A percentile compares a stretch with the other conserved stretches of the same genome.
Evolutionary conservation across 2,797 vertebrate genomes (phyloP).

Genomic region (Leuciscus waleckii): DNA sequence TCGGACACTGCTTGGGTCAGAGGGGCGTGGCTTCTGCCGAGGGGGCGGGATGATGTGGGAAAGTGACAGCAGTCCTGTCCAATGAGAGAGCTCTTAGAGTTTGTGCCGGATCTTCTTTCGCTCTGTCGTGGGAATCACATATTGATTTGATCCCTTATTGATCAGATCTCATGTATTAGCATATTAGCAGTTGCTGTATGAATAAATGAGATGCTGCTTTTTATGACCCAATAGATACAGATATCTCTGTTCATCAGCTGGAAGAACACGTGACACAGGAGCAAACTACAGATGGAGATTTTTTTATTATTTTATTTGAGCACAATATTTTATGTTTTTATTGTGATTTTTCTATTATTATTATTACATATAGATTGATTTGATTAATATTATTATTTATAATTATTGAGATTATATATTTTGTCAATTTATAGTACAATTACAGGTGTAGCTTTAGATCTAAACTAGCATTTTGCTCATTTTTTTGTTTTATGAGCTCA

Average conservation of each 20-base stretch:
- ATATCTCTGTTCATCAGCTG: background rate
- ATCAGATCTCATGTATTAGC: conserved; percentile 64
- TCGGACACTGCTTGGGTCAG: conserved; percentile 72
- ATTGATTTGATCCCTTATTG: conserved; percentile 76
- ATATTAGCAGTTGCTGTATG: conserved; percentile 69
- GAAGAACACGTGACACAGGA: too few relatives aligned
- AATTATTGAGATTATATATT: background rate
- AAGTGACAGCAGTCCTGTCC: conserved; percentile 54
- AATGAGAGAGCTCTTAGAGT: conserved; percentile 58
- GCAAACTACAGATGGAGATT: background rate
- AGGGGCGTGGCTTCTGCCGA: conserved; percentile 69
- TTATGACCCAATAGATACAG: background rate
- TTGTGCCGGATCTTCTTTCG: conserved; percentile 64
- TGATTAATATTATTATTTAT: background rate
- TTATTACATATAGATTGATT: background rate
- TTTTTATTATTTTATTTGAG: too few relatives aligned
- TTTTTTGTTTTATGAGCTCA: background rate
- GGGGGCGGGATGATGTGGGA: conserved; percentile 43
- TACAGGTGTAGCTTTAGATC: background rate
- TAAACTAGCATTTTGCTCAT: background rate
- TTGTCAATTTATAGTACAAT: background rate
- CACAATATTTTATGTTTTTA: background rate
- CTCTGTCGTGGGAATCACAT: conserved; percentile 62
- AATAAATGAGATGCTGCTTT: conserved; percentile 1
- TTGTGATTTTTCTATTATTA: background rate